phyloP scores from a whole-genome alignment of 2,113 vertebrate genomes.

The Epinephelus cyanopodus region DNA sequence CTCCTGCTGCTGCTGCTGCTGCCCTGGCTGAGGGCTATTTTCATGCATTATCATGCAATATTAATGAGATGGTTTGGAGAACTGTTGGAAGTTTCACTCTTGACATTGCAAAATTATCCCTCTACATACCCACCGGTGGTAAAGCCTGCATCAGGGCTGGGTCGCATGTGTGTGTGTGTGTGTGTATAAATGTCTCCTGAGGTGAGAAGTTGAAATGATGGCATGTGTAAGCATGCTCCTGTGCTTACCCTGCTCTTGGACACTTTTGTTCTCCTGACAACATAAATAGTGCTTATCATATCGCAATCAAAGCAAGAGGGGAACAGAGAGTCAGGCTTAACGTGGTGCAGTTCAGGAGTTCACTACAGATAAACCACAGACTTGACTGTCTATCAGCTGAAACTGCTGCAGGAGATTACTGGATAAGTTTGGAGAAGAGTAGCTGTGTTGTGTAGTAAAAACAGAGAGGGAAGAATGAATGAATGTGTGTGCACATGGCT shows the following conservation, averaged over 20 bases:
- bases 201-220: constrained; percentile 52
- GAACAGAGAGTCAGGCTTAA: constrained; percentile 43
- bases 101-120: constrained; percentile 38
- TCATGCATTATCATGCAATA: constrained; percentile 66
- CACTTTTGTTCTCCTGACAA: constrained; percentile 64
- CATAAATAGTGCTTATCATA: constrained; percentile 68
- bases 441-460: not conserved
- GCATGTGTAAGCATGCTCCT: constrained; percentile 65
- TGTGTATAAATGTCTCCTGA: not conserved
- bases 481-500: not conserved
- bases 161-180: not conserved
- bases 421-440: not conserved
- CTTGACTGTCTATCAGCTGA: constrained; percentile 7
- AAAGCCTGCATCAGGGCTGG: constrained; percentile 6
- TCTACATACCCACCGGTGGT: not conserved
- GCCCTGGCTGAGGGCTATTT: constrained; percentile 50
- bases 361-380: constrained; percentile 48
- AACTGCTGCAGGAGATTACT: not conserved
- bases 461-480: not conserved
- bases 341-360: constrained; percentile 62
- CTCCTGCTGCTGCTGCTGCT: constrained; percentile 45
- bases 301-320: constrained; percentile 58
- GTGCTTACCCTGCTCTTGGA: constrained; percentile 46
- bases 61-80: constrained; percentile 55
- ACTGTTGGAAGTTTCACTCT: constrained; percentile 49